Evolutionary conservation across 1,140 invertebrate species (phyloP), one percentile per base, ranked within the genome.

Genomic region (Trinorchestia longiramus): DNA sequence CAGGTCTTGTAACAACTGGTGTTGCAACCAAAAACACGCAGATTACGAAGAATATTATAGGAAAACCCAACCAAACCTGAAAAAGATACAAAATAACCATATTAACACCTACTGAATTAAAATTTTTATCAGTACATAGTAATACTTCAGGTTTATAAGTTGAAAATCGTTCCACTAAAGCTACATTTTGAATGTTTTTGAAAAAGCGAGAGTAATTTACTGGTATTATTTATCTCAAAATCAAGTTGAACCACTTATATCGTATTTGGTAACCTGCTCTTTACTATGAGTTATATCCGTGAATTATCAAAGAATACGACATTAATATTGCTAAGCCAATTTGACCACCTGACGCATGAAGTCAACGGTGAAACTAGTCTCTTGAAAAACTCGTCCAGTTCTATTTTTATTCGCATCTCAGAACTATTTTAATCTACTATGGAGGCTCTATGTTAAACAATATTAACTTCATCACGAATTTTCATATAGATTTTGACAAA

Each of bases 31-130:
- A 90, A 36, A 96, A 96, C 1, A 96, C 44, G 90, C 95, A 96
- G 0, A 96, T 53, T 44, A 96, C 43, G 87, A 96, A 91, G 95
- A 96, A 96, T 53, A 96, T 41, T 43, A 96, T 96, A 1, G 95
- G 95, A 28, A 96, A 87, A 36, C 77, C 95, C 57, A 96, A 42
- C 43, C 47, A 96, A 43, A 96, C 95, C 95, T 96, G 87, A 11
- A 77, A 77, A 19, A 77, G 28, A 3, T 11, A 77, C 28, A 77
- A 36, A 77, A 28, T 23, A 3, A 77, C 62, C 15, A 77, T 77
- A 77, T 28, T 3, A 23, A 23, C 28, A 23, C 11, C 36, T 28
- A 77, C 1, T 77, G 62, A 77, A 36, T 77, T 15, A 77, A 77
- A 77, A 77, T 77, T 77, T 36, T 36, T 23, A 1, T 36, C 11